These are phyloP conservation scores for Trichomalopsis sarcophagae DNA, from an alignment of 1,140 invertebrate genomes.

Conservation along the genomic window DNA sequence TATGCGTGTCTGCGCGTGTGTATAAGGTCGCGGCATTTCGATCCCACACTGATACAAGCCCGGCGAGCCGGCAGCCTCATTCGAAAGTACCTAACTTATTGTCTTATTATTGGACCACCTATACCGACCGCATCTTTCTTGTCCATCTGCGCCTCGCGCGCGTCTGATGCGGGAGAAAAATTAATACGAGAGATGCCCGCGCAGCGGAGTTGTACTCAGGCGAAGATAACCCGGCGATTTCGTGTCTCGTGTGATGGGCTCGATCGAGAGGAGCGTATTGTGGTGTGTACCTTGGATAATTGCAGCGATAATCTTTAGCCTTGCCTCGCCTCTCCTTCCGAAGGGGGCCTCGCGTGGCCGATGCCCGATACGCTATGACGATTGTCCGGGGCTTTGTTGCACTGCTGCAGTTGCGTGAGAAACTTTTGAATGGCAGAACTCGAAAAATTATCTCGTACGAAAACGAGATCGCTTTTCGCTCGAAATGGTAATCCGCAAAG, in stretches of 20 bases:
- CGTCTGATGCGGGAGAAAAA: conserved; percentile 47
- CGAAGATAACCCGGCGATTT: conserved; percentile 22
- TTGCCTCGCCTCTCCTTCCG: not conserved
- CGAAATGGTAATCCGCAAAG: not conserved
- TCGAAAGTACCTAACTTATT: conserved; percentile 66
- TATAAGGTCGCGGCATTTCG: conserved; percentile 57
- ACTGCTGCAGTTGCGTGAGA: not conserved
- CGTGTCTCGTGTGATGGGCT: not conserved
- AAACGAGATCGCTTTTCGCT: not conserved
- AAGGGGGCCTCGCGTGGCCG: not conserved
- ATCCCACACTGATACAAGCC: conserved; percentile 66
- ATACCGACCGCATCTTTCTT: conserved; percentile 55
- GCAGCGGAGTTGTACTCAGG: not conserved
- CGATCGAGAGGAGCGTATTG: not conserved
- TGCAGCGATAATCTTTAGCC: conserved; percentile 25
- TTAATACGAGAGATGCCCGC: conserved; percentile 18
- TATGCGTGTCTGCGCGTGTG: not conserved
- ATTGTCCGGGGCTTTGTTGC: conserved; percentile 8
- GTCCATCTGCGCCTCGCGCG: conserved; percentile 49
- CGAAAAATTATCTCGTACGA: not conserved
- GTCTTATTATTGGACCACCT: conserved; percentile 74
- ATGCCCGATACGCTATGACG: not conserved
- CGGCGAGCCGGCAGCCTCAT: conserved; percentile 49
- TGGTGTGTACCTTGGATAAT: conserved; percentile 24
- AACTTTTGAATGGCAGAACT: not conserved